Evolutionary conservation across 2,888 invertebrate species (phyloP).

Genomic region (Hemistola chrysoprasaria): DNA sequence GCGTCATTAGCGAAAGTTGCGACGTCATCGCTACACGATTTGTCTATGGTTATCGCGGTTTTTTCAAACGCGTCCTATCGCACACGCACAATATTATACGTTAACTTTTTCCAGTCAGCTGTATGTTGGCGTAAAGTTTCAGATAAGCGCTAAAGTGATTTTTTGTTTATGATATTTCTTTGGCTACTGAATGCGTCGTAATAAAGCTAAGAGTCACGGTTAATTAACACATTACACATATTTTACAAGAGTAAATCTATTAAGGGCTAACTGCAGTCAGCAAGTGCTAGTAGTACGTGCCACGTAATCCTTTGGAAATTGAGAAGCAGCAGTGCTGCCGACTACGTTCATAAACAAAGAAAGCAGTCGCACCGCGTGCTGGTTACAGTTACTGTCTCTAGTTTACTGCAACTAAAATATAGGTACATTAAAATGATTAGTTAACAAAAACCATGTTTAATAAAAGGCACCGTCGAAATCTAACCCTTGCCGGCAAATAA

Average conservation of each 20-base stretch:
- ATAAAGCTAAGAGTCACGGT: too few relatives aligned
- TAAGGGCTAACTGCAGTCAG: too few relatives aligned
- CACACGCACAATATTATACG: constrained; percentile 76
- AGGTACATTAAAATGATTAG: constrained; percentile 19
- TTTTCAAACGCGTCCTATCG: constrained; percentile 64
- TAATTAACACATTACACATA: too few relatives aligned
- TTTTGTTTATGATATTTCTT: constrained; percentile 39
- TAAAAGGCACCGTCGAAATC: constrained; percentile 36
- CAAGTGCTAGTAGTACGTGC: too few relatives aligned
- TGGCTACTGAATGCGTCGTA: too few relatives aligned
- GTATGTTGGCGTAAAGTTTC: constrained; percentile 74
- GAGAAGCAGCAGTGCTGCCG: too few relatives aligned
- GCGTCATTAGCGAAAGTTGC: constrained; percentile 74
- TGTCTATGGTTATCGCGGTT: constrained; percentile 75
- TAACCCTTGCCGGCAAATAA: constrained; percentile 47
- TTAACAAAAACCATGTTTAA: constrained; percentile 10
- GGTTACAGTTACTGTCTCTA: too few relatives aligned
- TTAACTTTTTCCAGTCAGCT: constrained; percentile 61
- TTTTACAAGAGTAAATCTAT: too few relatives aligned
- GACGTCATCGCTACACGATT: constrained; percentile 72
- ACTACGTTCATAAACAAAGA: too few relatives aligned
- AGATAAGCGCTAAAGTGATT: constrained; percentile 71
- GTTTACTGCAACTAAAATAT: constrained; percentile 5
- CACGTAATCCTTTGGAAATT: too few relatives aligned
- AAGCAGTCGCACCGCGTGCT: too few relatives aligned